Evolutionary conservation across 2,797 vertebrate species (phyloP).

Genomic region (Loris lydekkerianus): DNA sequence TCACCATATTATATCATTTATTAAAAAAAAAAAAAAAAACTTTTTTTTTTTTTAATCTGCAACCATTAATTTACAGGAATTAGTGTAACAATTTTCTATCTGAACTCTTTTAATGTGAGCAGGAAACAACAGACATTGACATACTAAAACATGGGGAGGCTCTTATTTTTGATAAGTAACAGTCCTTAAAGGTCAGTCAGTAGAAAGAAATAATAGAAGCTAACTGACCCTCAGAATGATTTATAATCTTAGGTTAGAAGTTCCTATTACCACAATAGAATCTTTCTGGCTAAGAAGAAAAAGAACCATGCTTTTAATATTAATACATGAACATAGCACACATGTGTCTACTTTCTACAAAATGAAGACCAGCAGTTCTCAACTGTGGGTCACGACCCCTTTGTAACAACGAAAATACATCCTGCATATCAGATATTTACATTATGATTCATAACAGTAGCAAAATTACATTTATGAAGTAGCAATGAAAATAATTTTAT

Average conservation of each 20-base stretch:
- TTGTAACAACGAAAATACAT: too few relatives aligned
- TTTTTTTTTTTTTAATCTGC: neutral
- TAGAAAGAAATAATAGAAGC: neutral
- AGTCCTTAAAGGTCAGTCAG: slow-evolving; percentile 12
- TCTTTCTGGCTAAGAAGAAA: neutral
- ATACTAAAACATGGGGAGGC: neutral
- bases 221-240: neutral
- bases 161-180: neutral
- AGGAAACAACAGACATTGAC: neutral
- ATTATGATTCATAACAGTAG: too few relatives aligned
- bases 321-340: neutral
- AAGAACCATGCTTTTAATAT: neutral
- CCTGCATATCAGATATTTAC: too few relatives aligned
- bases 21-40: neutral
- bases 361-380: neutral
- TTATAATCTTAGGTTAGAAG: neutral
- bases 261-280: neutral
- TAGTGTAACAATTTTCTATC: neutral
- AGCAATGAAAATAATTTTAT: too few relatives aligned
- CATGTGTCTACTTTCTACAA: neutral
- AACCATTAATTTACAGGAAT: slow-evolving; percentile 31
- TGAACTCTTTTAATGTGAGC: neutral
- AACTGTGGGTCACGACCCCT: too few relatives aligned
- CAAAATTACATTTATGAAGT: too few relatives aligned
- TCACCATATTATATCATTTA: neutral